These are phyloP conservation scores for Parnassius mnemosyne DNA, from an alignment of 2,888 invertebrate species.

Conservation along the genomic window DNA sequence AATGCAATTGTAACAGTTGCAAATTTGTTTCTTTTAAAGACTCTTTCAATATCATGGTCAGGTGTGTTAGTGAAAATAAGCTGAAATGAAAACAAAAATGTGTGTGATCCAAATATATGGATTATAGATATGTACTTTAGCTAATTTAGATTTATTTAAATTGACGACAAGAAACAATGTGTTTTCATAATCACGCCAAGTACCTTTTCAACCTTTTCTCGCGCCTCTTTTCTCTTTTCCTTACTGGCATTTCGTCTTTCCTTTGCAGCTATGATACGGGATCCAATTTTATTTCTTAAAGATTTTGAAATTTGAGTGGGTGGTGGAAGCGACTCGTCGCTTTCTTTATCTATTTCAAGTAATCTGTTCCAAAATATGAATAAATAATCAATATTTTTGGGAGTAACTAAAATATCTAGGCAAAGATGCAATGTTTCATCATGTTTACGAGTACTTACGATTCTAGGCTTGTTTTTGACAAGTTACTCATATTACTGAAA, in stretches of 20 bases:
- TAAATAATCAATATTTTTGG: too few species aligned
- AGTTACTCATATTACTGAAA: slow-evolving; percentile 41
- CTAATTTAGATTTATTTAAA: too few species aligned
- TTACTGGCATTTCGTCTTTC: slow-evolving; percentile 40
- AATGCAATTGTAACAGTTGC: slow-evolving; percentile 95
- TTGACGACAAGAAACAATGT: too few species aligned
- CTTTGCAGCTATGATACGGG: slow-evolving; percentile 49
- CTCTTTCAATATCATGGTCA: slow-evolving; percentile 45
- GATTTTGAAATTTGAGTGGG: slow-evolving; percentile 46
- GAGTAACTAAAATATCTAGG: too few species aligned
- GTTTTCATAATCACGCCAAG: too few species aligned
- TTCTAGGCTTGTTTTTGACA: slow-evolving; percentile 53
- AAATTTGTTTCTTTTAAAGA: slow-evolving; percentile 51
- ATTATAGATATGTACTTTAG: too few species aligned
- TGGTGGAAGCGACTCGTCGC: slow-evolving; percentile 44
- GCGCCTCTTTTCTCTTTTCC: slow-evolving; percentile 47
- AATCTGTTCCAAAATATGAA: slow-evolving; percentile 40
- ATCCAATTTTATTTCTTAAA: slow-evolving; percentile 59
- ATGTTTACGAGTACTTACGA: slow-evolving; percentile 54
- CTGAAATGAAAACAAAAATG: slow-evolving; percentile 39
- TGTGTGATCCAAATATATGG: too few species aligned
- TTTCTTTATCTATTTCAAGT: slow-evolving; percentile 50
- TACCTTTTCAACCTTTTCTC: slow-evolving; percentile 60
- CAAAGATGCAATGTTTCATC: background rate
- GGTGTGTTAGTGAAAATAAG: slow-evolving; percentile 61